A percentile compares a stretch with the other conserved stretches of the same genome.
These are phyloP conservation scores for Entelurus aequoreus DNA, from an alignment of 2,113 vertebrate genomes.

Conservation along the genomic window DNA sequence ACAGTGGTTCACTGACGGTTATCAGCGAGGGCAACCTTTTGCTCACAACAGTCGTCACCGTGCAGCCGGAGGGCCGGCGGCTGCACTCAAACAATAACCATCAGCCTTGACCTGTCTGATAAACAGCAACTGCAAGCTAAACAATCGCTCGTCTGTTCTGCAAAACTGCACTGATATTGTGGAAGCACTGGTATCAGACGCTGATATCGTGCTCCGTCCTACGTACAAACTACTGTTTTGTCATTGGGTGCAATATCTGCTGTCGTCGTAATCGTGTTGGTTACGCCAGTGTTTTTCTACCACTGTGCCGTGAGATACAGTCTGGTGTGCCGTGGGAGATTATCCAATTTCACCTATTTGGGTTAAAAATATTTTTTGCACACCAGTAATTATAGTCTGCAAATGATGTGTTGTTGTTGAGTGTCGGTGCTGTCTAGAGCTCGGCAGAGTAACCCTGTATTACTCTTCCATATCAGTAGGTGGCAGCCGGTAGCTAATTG, in stretches of 20 bases:
- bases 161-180: slow-evolving; percentile 20
- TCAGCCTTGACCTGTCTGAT: slow-evolving; percentile 63
- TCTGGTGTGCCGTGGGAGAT: too few relatives aligned
- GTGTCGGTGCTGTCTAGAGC: too few relatives aligned
- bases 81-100: slow-evolving; percentile 47
- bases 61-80: slow-evolving; percentile 35
- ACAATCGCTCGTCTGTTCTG: slow-evolving; percentile 58
- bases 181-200: slow-evolving; percentile 37
- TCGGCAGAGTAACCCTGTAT: too few relatives aligned
- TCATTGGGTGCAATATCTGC: slow-evolving; percentile 8
- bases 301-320: too few relatives aligned
- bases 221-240: slow-evolving; percentile 33
- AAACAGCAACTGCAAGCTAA: slow-evolving; percentile 53
- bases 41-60: slow-evolving; percentile 38
- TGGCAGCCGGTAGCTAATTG: too few relatives aligned
- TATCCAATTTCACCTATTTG: too few relatives aligned
- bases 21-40: slow-evolving; percentile 45
- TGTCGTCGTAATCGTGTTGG: slow-evolving; percentile 15
- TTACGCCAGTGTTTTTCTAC: background rate
- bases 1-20: slow-evolving; percentile 41
- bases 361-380: too few relatives aligned
- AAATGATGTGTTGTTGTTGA: too few relatives aligned
- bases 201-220: slow-evolving; percentile 30
- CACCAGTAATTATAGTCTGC: too few relatives aligned
- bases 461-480: too few relatives aligned